These are phyloP conservation scores for Oligia fasciuncula DNA, from an alignment of 2,888 invertebrate genomes.

Conservation along the genomic window DNA sequence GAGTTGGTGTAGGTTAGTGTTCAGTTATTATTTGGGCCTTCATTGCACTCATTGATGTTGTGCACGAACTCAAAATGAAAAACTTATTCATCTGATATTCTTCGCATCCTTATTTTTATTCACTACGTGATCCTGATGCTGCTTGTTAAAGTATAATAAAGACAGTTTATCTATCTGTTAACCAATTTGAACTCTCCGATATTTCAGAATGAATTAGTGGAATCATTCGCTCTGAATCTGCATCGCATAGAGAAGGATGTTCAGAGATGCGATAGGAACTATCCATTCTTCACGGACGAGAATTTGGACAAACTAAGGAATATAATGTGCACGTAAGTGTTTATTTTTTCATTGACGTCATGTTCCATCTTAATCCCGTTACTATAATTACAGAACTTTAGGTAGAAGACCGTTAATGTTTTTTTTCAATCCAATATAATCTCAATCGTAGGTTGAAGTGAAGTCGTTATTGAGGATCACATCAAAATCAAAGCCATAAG, in stretches of 20 bases:
- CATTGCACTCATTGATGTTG: neutral
- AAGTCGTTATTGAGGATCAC: neutral
- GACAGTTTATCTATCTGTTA: too few species aligned
- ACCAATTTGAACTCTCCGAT: neutral
- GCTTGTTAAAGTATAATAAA: neutral
- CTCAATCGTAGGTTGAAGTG: neutral
- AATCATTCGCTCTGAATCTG: constrained; percentile 95
- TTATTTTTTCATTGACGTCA: neutral
- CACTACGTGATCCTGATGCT: neutral
- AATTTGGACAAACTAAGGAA: constrained; percentile 98
- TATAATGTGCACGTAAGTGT: constrained; percentile 97
- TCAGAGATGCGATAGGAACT: constrained; percentile 98
- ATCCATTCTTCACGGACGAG: constrained; percentile 96
- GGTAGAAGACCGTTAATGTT: too few species aligned
- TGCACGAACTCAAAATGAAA: neutral
- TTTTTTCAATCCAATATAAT: neutral
- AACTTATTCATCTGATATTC: neutral
- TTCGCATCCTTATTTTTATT: neutral
- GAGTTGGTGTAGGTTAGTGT: neutral
- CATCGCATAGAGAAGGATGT: constrained; percentile 99
- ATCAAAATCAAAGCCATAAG: neutral
- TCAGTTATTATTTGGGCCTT: neutral
- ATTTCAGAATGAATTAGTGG: constrained; percentile 94
- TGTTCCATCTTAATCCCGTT: neutral
- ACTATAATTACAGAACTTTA: neutral